Base-by-base conservation (phyloP, 2,797 vertebrate species). In the Enteromius anoplus region DNA sequence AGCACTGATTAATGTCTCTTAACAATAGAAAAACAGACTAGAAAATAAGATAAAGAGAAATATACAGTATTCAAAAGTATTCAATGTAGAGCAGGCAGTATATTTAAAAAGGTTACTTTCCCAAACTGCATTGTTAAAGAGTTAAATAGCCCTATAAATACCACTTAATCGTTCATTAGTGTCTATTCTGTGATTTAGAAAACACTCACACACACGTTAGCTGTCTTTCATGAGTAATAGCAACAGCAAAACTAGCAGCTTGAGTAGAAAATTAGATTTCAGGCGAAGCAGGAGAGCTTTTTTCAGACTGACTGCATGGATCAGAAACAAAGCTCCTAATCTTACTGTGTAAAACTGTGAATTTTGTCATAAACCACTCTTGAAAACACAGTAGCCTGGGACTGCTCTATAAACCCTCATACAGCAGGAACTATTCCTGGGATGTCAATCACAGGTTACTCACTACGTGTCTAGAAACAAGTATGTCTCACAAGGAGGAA, bases 71-170 rank as follows among this genome's bases (percentile, higher is more conserved):
- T 64, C 26, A 64, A 17, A 26, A 26, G 26, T 26, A 26, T 60
- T 45, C 19, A 60, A 68, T 51, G 58, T 53, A 17, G 11, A 11
- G 5, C 58, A 51, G 8, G 69, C 23, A 58, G 45, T 29, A 19
- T 5, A 64, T 47, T 65, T 3, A 34, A 19, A 32, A 65, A 65
- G 19, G 62, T 19, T 4, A 7, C 29, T 65, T 51, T 55, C 19
- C 14, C n/a, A 77, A 34, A 26, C 58, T 62, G 66, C 78, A 83
- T 71, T 88, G 82, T 68, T 73, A 49, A 37, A 65, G 51, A 77
- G 58, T 66, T 84, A 82, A 84, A 86, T 66, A 79, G 55, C 55
- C 49, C n/a, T 84, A 78, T 53, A 82, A 80, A 66, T 84, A 80
- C 77, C 65, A 60, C 80, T 37, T 58, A 23, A 14, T 45, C 64